Evolutionary conservation across 2,888 invertebrate species (phyloP), one percentile per base, ranked within the genome.

Genomic region (Drosophila suboccidentalis): DNA sequence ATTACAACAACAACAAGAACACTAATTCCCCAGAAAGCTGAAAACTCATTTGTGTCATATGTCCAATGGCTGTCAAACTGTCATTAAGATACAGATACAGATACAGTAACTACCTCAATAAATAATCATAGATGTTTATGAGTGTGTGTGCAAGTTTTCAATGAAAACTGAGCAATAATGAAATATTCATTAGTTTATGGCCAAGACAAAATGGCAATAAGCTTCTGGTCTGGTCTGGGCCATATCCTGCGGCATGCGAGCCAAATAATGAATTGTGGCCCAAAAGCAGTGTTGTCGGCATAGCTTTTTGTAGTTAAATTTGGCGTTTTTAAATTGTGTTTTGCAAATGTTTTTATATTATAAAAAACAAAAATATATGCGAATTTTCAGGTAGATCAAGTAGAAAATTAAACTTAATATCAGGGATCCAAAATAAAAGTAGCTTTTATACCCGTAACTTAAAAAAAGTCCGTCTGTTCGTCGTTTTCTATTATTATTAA

Each of bases 21-120:
- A 26, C 6, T 26, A 26, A 68, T 44, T 67, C 41, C 47, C 53
- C n/a, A 4, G 36, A 13, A 5, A 53, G 19, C 36, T 60, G 6
- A 50, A 61, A 75, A 53, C 55, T 39, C 61, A 77, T 78, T 65
- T 76, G 49, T 71, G 66, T 71, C 75, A 71, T 58, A 39, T 72
- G 72, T 68, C 62, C 19, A 46, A 10, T 26, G 26, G 44, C 73
- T 78, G 80, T 77, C 73, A 73, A 69, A 78, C 50, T 81, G 78
- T 77, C 74, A 73, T 75, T 69, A 59, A 29, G 29, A 29, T 29
- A 29, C 29, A 8, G 6, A 29, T 29, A 29, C 26, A 15, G 26
- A 5, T 17, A 39, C 17, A 29, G 22, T 58, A 26, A 22, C 22
- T 46, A 44, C 17, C 9, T 34, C 11, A 5, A 36, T 10, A 59